phyloP scores from a whole-genome alignment of 2,113 vertebrate species.

The Spilogale gracilis region DNA sequence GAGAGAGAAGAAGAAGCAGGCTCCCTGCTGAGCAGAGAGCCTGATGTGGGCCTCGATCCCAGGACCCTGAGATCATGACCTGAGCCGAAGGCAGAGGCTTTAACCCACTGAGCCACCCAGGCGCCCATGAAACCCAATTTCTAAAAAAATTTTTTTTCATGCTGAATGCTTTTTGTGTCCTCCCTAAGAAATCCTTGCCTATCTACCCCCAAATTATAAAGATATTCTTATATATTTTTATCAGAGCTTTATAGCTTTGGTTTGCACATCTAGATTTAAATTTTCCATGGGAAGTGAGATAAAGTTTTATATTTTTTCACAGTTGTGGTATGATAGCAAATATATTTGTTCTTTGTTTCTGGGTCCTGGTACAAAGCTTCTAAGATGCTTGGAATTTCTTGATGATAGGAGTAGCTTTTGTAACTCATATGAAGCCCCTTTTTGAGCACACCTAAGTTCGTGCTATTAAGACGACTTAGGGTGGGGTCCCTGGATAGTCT shows the following conservation, averaged over 20 bases:
- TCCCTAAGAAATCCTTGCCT: not conserved
- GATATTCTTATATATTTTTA: not conserved
- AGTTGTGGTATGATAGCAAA: conserved; percentile 1
- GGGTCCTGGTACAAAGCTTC: not conserved
- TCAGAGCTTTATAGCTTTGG: not conserved
- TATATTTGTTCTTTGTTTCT: not conserved
- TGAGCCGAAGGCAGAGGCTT: too few relatives aligned
- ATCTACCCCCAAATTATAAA: not conserved
- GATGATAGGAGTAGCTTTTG: not conserved
- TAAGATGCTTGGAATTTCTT: not conserved
- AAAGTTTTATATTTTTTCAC: conserved; percentile 21
- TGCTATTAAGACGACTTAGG: not conserved
- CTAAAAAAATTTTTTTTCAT: not conserved
- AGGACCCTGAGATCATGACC: too few relatives aligned
- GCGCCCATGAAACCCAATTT: too few relatives aligned
- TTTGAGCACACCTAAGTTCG: not conserved
- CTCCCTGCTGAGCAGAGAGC: too few relatives aligned
- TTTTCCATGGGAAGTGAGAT: not conserved
- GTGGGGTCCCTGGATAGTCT: not conserved
- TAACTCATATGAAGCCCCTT: not conserved
- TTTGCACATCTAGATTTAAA: conserved; percentile 9
- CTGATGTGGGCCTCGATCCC: too few relatives aligned
- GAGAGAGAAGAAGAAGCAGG: too few relatives aligned
- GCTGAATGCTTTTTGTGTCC: not conserved
- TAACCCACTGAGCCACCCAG: too few relatives aligned